These are phyloP conservation scores for Lysiphlebus fabarum DNA, from an alignment of 1,140 invertebrate species.

Conservation along the genomic window DNA sequence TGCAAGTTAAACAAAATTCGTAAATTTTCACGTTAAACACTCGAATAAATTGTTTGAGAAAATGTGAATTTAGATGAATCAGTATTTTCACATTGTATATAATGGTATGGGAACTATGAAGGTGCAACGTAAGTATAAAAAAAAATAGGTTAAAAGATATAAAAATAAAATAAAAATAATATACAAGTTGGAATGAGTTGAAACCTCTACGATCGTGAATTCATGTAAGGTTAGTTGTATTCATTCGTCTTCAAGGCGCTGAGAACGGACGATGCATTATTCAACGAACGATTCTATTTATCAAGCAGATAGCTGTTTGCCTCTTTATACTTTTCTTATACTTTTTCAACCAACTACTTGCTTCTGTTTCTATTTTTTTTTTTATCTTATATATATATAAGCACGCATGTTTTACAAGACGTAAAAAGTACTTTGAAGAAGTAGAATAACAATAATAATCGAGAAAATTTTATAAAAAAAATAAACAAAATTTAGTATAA, in stretches of 20 bases:
- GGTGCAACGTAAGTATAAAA: too few species aligned
- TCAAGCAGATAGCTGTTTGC: constrained; percentile 44
- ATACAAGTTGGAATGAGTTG: not conserved
- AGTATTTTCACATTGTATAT: constrained; percentile 25
- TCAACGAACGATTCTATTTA: constrained; percentile 49
- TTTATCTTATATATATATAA: not conserved
- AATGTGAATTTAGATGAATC: constrained; percentile 38
- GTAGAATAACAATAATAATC: too few species aligned
- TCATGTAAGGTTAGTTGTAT: constrained; percentile 36
- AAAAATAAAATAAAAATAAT: too few species aligned
- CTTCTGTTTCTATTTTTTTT: not conserved
- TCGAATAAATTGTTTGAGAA: constrained; percentile 13
- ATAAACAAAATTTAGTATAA: not conserved
- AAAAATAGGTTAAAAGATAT: too few species aligned
- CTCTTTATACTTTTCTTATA: not conserved
- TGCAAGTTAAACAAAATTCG: too few species aligned
- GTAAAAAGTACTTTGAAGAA: not conserved
- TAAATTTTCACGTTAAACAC: too few species aligned
- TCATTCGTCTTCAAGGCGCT: constrained; percentile 36
- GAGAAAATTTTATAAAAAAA: too few species aligned
- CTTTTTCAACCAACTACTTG: not conserved
- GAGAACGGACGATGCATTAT: constrained; percentile 42
- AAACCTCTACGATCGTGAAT: not conserved
- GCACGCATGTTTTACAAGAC: constrained; percentile 18
- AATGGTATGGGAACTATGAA: not conserved